A percentile compares a stretch with the other conserved stretches of the same genome.
These are phyloP conservation scores for Prunella fulvescens DNA, from an alignment of 2,113 vertebrate genomes.

Conservation along the genomic window DNA sequence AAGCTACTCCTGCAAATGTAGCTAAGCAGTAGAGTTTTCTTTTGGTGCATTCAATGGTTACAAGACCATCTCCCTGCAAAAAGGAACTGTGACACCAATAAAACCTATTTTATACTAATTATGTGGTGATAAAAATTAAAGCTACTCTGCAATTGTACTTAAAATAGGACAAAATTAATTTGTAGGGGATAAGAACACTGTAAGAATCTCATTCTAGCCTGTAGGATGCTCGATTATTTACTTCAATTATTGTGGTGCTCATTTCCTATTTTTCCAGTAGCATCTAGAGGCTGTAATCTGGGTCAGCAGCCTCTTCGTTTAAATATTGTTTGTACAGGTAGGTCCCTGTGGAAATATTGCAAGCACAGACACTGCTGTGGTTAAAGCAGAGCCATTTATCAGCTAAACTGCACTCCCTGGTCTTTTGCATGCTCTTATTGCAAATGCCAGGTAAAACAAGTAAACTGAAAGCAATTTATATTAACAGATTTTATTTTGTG, in stretches of 20 bases:
- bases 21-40: background rate
- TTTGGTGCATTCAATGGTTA: background rate
- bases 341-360: background rate
- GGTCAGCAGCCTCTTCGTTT: background rate
- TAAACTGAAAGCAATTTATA: background rate
- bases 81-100: background rate
- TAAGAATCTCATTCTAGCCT: background rate
- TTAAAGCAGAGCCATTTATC: background rate
- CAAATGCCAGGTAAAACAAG: background rate
- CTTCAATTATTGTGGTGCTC: background rate
- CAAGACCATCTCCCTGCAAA: background rate
- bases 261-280: background rate
- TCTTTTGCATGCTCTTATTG: background rate
- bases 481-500: background rate
- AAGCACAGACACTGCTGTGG: background rate
- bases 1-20: background rate
- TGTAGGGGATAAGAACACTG: background rate
- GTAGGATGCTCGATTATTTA: background rate
- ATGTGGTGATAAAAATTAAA: background rate
- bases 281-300: background rate
- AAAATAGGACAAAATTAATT: background rate
- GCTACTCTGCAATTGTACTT: accelerated
- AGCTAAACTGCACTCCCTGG: background rate
- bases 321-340: background rate
- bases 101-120: background rate